phyloP scores from a whole-genome alignment of 2,888 invertebrate species.

The Cantharis lateralis region DNA sequence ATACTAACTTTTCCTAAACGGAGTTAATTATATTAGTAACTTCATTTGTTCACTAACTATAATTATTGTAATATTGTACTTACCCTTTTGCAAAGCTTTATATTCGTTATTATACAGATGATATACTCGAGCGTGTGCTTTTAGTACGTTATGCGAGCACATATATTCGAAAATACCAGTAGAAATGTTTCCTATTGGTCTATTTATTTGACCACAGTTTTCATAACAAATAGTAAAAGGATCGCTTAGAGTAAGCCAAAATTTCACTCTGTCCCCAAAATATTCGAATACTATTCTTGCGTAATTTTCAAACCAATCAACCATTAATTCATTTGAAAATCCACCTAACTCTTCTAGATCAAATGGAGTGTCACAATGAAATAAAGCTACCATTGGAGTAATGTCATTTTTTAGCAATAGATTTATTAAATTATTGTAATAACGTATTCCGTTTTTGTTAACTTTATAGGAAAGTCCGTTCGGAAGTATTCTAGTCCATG shows the following conservation, averaged over 20 bases:
- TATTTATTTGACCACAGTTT: not conserved
- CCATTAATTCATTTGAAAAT: constrained; percentile 63
- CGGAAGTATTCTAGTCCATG: constrained; percentile 72
- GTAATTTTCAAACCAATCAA: constrained; percentile 61
- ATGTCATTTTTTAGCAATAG: constrained; percentile 59
- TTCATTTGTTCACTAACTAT: not conserved
- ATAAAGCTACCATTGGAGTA: constrained; percentile 59
- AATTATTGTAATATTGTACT: not conserved
- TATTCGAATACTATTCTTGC: constrained; percentile 56
- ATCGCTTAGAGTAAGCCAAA: constrained; percentile 62
- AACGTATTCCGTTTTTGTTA: constrained; percentile 64
- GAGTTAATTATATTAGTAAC: not conserved
- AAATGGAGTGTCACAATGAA: constrained; percentile 63
- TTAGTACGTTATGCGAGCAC: constrained; percentile 65
- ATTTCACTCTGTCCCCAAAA: constrained; percentile 49
- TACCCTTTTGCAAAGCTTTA: constrained; percentile 44
- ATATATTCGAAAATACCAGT: constrained; percentile 64
- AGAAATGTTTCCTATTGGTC: not conserved
- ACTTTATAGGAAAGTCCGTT: constrained; percentile 59
- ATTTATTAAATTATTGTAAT: constrained; percentile 66
- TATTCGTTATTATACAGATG: constrained; percentile 61
- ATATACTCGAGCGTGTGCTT: constrained; percentile 68
- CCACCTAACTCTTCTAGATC: constrained; percentile 52
- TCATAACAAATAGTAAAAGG: constrained; percentile 44
- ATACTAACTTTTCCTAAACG: constrained; percentile 64